phyloP scores from a whole-genome alignment of 2,888 invertebrate species.

The Monopis laevigella region DNA sequence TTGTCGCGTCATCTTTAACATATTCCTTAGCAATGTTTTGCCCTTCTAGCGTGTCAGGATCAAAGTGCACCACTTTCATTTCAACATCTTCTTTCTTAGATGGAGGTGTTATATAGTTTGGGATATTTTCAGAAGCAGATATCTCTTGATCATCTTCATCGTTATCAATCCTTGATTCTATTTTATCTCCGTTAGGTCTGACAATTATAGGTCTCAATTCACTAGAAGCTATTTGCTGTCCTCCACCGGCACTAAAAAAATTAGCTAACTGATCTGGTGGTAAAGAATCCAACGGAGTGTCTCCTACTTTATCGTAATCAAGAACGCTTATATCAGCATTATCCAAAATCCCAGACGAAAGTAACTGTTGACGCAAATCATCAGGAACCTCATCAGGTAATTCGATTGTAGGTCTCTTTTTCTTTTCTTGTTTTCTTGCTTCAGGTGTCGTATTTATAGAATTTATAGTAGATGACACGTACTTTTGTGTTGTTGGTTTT shows the following conservation, averaged over 20 bases:
- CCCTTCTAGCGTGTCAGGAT: constrained; percentile 78
- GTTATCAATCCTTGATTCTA: constrained; percentile 56
- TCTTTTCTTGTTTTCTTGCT: constrained; percentile 61
- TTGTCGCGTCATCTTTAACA: constrained; percentile 76
- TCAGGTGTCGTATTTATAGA: constrained; percentile 51
- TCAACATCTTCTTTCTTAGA: constrained; percentile 70
- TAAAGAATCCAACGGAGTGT: constrained; percentile 82
- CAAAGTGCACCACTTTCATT: constrained; percentile 86
- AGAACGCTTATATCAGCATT: constrained; percentile 89
- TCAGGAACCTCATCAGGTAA: constrained; percentile 91
- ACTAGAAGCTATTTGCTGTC: constrained; percentile 74
- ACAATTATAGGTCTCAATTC: constrained; percentile 75
- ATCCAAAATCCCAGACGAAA: constrained; percentile 86
- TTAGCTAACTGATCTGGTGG: constrained; percentile 88
- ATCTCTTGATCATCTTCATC: constrained; percentile 61
- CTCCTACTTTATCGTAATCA: constrained; percentile 89
- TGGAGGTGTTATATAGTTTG: constrained; percentile 39
- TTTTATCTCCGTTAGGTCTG: constrained; percentile 68
- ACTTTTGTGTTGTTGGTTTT: constrained; percentile 59
- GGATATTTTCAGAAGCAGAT: constrained; percentile 64
- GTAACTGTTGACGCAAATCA: constrained; percentile 81
- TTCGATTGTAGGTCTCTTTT: constrained; percentile 62
- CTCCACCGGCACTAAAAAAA: constrained; percentile 86
- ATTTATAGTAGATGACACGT: constrained; percentile 54
- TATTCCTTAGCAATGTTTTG: constrained; percentile 76